Evolutionary conservation across 2,113 vertebrate genomes (phyloP).

Genomic region (Mugil cephalus): DNA sequence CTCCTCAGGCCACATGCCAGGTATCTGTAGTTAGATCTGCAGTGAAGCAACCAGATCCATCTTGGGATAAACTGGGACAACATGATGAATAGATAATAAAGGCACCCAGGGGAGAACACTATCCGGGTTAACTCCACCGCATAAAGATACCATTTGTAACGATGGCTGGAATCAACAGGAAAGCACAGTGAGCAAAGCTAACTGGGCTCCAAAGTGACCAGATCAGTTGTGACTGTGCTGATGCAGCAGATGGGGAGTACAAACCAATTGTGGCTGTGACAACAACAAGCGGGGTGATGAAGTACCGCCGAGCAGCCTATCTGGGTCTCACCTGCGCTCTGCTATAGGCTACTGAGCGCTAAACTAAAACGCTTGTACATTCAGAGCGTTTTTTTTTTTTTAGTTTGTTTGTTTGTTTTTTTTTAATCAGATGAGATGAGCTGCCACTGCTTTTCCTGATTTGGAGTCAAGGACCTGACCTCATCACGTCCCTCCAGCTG

Average conservation of each 20-base stretch:
- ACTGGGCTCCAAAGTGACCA: constrained; percentile 76
- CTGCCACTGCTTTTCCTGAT: constrained; percentile 36
- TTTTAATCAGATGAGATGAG: constrained; percentile 29
- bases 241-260: constrained; percentile 74
- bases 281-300: constrained; percentile 78
- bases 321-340: constrained; percentile 79
- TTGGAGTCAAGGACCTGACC: constrained; percentile 16
- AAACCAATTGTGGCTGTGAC: constrained; percentile 81
- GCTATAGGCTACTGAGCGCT: constrained; percentile 41
- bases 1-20: constrained; percentile 60
- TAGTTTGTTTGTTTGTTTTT: not conserved
- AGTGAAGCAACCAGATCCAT: constrained; percentile 74
- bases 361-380: constrained; percentile 31
- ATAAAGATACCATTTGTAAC: constrained; percentile 79
- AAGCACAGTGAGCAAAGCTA: constrained; percentile 62
- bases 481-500: not conserved
- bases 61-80: constrained; percentile 83
- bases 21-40: constrained; percentile 69
- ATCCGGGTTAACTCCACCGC: constrained; percentile 81
- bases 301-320: constrained; percentile 73
- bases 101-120: constrained; percentile 75
- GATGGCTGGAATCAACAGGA: constrained; percentile 70
- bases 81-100: constrained; percentile 85
- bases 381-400: not conserved
- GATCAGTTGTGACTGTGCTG: constrained; percentile 80